Conservation (phyloP, 2,797 vertebrate genomes). For the Orestias chungarensis region DNA sequence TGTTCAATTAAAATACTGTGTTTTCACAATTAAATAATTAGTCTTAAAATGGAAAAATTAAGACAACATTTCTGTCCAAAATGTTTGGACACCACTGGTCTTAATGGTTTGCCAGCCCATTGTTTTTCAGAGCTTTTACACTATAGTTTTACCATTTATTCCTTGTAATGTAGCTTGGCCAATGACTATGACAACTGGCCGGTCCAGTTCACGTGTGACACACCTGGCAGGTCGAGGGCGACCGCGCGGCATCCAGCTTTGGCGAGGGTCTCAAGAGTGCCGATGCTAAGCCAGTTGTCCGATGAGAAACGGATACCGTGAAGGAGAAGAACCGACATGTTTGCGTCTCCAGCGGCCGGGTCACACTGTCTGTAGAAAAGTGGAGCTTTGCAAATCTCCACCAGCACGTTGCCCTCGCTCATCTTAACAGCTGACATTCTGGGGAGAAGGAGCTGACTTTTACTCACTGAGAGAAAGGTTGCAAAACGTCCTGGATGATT, state of each 20-base stretch:
- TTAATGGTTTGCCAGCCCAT: not conserved
- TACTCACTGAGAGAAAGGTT: not conserved
- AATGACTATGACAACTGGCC: not conserved
- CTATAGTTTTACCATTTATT: not conserved
- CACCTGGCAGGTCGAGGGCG: constrained; percentile 94
- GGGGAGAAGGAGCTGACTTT: not conserved
- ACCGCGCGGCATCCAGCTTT: constrained; percentile 86
- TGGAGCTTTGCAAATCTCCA: constrained; percentile 77
- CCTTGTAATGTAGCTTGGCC: not conserved
- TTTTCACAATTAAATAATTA: not conserved
- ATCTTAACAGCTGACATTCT: constrained; percentile 81
- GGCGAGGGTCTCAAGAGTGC: constrained; percentile 84
- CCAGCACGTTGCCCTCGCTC: constrained; percentile 76
- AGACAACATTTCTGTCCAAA: not conserved
- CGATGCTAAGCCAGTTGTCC: constrained; percentile 88
- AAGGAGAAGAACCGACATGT: constrained; percentile 85
- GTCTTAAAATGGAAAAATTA: not conserved
- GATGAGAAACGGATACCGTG: constrained; percentile 96
- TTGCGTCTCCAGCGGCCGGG: constrained; percentile 57
- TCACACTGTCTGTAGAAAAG: constrained; percentile 87
- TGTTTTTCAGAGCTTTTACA: not conserved
- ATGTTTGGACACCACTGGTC: not conserved
- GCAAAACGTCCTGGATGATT: no score
- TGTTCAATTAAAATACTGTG: not conserved
- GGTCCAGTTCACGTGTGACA: constrained; percentile 8